Percentiles rank a stretch among this genome's conserved stretches.
These are phyloP conservation scores for Caerostris extrusa DNA, from an alignment of 1,140 invertebrate species.

Conservation along the genomic window DNA sequence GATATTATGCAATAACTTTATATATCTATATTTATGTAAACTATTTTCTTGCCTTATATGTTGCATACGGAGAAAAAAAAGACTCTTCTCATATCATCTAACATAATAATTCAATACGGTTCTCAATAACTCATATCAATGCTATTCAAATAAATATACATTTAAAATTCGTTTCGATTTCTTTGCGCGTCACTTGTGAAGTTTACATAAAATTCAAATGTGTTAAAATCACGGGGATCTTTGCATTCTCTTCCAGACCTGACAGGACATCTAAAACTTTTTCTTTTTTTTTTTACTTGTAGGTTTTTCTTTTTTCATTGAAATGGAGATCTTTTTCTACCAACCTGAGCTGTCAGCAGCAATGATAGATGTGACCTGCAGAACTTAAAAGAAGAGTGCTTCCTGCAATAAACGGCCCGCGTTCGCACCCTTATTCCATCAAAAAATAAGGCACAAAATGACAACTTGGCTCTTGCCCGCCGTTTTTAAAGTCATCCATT, in stretches of 20 bases:
- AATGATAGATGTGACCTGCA: conserved; percentile 64
- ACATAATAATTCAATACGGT: not conserved
- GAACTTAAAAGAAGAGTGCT: conserved; percentile 68
- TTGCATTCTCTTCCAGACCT: conserved; percentile 33
- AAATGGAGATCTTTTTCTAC: conserved; percentile 39
- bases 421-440: conserved; percentile 22
- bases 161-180: not conserved
- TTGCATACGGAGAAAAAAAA: no score
- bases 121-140: not conserved
- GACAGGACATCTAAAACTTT: conserved; percentile 57
- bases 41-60: no score
- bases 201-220: conserved; percentile 53
- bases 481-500: conserved; percentile 63
- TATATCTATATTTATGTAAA: no score
- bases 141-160: not conserved
- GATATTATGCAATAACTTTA: no score
- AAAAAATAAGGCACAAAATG: conserved; percentile 63
- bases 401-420: conserved; percentile 59
- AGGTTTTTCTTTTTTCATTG: not conserved
- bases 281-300: not conserved
- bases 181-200: not conserved
- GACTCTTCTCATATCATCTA: not conserved
- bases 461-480: conserved; percentile 35
- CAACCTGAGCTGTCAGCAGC: conserved; percentile 52
- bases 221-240: conserved; percentile 27